Evolutionary conservation across 2,888 invertebrate genomes (phyloP), one percentile per base, ranked within the genome.

Genomic region (Anagyrus pseudococci): DNA sequence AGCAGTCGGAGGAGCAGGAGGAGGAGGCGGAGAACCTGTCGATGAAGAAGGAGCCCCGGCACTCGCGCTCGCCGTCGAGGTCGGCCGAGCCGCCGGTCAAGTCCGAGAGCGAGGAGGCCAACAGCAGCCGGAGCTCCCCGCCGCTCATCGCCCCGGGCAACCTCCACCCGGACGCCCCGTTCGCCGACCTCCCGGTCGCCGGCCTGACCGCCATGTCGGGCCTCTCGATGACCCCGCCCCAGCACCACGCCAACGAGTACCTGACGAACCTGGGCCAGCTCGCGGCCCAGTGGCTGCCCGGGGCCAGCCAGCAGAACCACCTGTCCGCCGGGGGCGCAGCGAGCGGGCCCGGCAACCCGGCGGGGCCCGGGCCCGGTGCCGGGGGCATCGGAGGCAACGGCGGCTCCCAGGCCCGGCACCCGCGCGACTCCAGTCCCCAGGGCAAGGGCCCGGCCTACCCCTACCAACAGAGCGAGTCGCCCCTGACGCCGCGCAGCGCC

Each of bases 191-290:
- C 6, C 77, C 82, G 3, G 70, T 71, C 4, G 70, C 74, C 6
- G 73, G 75, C 13, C 65, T 77, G 25, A 72, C 77, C 7, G 72
- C 71, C 41, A 75, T 90, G 71, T 87, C 90, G 64, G 90, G 91
- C 61, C 83, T 93, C 70, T 87, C 92, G 41, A 84, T 93, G 77
- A 92, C 93, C 71, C 91, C 93, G 73, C 92, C 93, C 62, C 10
- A 13, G 33, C 93, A 93, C 84, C 58, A 58, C 44, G 7, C 47
- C 15, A 77, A 76, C 69, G 80, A 80, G 77, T 80, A 80, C 76
- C 77, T 80, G 70, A 73, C 78, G 63, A 80, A 76, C 60, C 68
- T 80, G 58, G 58, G 62, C 4, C 80, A 81, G 72, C 73, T 81
- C 15, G 75, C 77, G 41, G 74, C 77, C 3, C 80, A 79, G 49